Conservation (phyloP, 2,113 vertebrate species). For the Empidonax traillii region DNA sequence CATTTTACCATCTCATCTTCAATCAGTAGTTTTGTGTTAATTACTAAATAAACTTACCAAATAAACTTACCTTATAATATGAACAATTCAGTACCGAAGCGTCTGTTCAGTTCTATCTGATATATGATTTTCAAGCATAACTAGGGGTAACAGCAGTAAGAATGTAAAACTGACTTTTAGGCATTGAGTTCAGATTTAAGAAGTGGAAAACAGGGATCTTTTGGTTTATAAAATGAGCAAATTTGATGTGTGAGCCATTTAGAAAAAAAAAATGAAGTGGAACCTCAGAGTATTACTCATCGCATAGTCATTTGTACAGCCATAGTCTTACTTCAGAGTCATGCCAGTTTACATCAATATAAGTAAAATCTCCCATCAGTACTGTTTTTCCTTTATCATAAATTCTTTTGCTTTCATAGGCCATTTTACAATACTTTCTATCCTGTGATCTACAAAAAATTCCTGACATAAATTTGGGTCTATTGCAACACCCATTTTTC, state of each 20-base stretch:
- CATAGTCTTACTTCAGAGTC: not conserved
- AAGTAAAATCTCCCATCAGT: slow-evolving; percentile 23
- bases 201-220: not conserved
- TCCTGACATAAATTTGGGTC: slow-evolving; percentile 13
- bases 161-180: not conserved
- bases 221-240: not conserved
- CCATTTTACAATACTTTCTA: slow-evolving; percentile 20
- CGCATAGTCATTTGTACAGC: not conserved
- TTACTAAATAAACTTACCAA: not conserved
- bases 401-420: slow-evolving; percentile 20
- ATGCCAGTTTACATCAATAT: not conserved
- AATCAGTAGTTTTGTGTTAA: not conserved
- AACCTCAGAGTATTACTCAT: not conserved
- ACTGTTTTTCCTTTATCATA: not conserved
- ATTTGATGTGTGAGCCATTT: not conserved
- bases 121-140: not conserved
- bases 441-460: slow-evolving; percentile 1
- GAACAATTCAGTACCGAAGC: not conserved
- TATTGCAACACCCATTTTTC: slow-evolving; percentile 30
- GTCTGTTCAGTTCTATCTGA: not conserved
- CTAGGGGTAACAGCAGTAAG: not conserved
- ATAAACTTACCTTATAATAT: not conserved
- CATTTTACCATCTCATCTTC: not conserved
- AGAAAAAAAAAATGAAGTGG: not conserved
- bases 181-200: not conserved